These are phyloP conservation scores for Aphelinus atriplicis DNA, from an alignment of 1,140 invertebrate genomes.

Conservation along the genomic window DNA sequence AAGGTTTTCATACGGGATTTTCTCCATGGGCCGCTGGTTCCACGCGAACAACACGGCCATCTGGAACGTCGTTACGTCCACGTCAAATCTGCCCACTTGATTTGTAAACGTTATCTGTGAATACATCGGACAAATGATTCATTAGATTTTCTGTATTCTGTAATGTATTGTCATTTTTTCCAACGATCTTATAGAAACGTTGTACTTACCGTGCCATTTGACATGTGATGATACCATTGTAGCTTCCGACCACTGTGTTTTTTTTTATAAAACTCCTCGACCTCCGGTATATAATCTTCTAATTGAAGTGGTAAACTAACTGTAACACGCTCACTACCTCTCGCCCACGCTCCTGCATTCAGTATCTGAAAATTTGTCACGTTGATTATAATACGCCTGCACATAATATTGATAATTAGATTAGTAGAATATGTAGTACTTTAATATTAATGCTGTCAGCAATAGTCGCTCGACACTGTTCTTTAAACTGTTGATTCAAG, in stretches of 20 bases:
- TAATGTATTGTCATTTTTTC: not conserved
- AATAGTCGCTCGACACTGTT: constrained; percentile 69
- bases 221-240: constrained; percentile 99
- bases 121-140: constrained; percentile 10
- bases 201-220: constrained; percentile 86
- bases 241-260: constrained; percentile 98
- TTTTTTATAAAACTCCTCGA: constrained; percentile 94
- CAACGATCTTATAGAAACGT: not conserved
- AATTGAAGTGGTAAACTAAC: constrained; percentile 96
- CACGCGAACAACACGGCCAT: constrained; percentile 99
- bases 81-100: constrained; percentile 92
- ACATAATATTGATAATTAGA: too few species aligned
- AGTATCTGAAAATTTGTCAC: constrained; percentile 74
- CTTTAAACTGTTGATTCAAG: constrained; percentile 94
- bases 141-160: constrained; percentile 17
- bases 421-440: constrained; percentile 38
- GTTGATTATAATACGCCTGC: not conserved
- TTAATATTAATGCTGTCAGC: constrained; percentile 84
- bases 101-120: constrained; percentile 91
- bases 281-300: constrained; percentile 98
- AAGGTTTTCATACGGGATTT: constrained; percentile 94
- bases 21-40: constrained; percentile 94
- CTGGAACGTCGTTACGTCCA: constrained; percentile 99
- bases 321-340: constrained; percentile 91
- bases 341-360: constrained; percentile 97